These are phyloP conservation scores for Setipinna tenuifilis DNA, from an alignment of 2,797 vertebrate genomes.

Conservation along the genomic window DNA sequence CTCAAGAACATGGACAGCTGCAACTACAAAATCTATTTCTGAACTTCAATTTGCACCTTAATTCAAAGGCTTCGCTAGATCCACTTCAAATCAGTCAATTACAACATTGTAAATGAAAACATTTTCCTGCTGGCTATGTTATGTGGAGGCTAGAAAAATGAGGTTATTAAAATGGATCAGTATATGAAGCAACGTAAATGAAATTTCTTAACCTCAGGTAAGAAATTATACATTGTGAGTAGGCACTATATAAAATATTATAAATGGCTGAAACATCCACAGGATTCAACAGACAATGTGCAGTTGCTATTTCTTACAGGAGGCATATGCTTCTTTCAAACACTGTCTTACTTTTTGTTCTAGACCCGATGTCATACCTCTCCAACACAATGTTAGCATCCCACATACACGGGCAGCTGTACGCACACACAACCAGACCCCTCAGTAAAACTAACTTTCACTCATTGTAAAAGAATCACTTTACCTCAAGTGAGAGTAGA, in stretches of 20 bases:
- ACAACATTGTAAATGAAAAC: conserved; percentile 22
- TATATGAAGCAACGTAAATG: not conserved
- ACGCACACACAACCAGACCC: not conserved
- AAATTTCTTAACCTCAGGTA: conserved; percentile 2
- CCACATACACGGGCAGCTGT: not conserved
- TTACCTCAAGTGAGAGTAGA: not conserved
- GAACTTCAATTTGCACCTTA: conserved; percentile 24
- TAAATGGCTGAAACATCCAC: not conserved
- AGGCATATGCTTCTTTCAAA: not conserved
- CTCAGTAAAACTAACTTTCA: not conserved
- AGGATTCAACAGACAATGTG: not conserved
- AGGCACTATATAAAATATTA: not conserved
- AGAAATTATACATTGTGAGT: not conserved
- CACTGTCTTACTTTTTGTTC: not conserved
- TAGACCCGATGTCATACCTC: not conserved
- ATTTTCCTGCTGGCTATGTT: not conserved
- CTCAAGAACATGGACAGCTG: not conserved
- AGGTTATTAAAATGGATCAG: not conserved
- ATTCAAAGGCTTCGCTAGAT: not conserved
- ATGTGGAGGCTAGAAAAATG: conserved; percentile 5
- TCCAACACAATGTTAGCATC: not conserved
- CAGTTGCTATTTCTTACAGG: not conserved
- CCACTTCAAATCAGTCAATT: conserved; percentile 17
- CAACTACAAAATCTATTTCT: not conserved
- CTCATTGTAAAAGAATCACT: not conserved